These are phyloP conservation scores for Glyptemys insculpta DNA, from an alignment of 2,797 vertebrate genomes.

Conservation along the genomic window DNA sequence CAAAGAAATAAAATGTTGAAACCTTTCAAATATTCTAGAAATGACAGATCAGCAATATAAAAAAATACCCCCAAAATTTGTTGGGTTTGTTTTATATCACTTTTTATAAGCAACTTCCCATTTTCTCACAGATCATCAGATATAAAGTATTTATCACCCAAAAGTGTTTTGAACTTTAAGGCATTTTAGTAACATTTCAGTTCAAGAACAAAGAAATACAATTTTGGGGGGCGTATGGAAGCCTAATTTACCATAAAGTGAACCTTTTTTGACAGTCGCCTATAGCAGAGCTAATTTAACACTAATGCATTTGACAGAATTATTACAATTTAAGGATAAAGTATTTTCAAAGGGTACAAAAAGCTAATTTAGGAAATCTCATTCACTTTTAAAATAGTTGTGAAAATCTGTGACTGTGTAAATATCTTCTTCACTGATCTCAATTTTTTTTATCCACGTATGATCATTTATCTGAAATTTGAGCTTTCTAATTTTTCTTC, in stretches of 20 bases:
- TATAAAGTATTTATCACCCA: slow-evolving; percentile 36
- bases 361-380: not conserved
- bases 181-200: slow-evolving; percentile 27
- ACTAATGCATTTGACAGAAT: not conserved
- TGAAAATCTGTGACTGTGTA: not conserved
- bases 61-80: slow-evolving; percentile 26
- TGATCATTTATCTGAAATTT: not conserved
- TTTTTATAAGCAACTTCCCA: not conserved
- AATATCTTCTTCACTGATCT: not conserved
- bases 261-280: not conserved
- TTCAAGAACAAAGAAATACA: slow-evolving; percentile 9
- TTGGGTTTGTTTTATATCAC: not conserved
- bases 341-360: not conserved
- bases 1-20: not conserved
- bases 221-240: not conserved
- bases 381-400: not conserved
- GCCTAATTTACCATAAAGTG: not conserved
- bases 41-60: slow-evolving; percentile 58
- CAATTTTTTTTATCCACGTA: not conserved
- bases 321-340: not conserved
- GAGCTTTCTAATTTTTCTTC: not conserved
- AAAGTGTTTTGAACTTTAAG: slow-evolving; percentile 21
- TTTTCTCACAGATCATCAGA: not conserved
- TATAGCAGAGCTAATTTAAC: not conserved
- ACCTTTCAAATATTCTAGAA: not conserved